phyloP scores from a whole-genome alignment of 2,113 vertebrate species.

The Falco punctatus region DNA sequence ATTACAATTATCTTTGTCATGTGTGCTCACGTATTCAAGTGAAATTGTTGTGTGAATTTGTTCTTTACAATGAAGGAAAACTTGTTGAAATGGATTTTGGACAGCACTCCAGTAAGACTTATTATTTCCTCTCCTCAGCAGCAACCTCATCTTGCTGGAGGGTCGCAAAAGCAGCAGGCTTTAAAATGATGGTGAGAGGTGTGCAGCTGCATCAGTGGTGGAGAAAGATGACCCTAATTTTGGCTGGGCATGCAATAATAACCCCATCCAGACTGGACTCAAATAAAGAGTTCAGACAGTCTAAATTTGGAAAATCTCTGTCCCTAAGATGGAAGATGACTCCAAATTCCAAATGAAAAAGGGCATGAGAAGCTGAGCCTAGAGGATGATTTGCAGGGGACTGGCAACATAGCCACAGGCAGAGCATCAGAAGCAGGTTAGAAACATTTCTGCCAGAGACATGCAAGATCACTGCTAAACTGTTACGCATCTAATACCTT shows the following conservation, averaged over 20 bases:
- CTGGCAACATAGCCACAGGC: neutral
- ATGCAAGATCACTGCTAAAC: neutral
- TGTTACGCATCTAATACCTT: accelerated
- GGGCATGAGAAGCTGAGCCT: neutral
- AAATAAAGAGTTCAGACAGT: neutral
- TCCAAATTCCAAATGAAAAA: neutral
- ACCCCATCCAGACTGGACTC: neutral
- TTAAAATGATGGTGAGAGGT: neutral
- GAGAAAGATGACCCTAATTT: neutral
- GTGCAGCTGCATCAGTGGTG: neutral
- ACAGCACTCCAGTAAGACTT: neutral
- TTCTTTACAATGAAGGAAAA: neutral
- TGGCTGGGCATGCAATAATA: neutral
- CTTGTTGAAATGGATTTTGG: neutral
- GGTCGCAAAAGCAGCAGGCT: neutral
- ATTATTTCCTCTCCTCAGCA: neutral
- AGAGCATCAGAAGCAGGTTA: neutral
- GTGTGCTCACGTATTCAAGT: neutral
- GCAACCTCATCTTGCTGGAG: neutral
- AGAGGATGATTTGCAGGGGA: neutral
- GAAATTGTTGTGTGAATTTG: neutral
- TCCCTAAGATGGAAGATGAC: neutral
- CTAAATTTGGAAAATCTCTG: neutral
- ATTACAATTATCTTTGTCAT: neutral
- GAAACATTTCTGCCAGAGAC: neutral